Evolutionary conservation across 2,888 invertebrate species (phyloP).

Genomic region (Zootermopsis nevadensis): DNA sequence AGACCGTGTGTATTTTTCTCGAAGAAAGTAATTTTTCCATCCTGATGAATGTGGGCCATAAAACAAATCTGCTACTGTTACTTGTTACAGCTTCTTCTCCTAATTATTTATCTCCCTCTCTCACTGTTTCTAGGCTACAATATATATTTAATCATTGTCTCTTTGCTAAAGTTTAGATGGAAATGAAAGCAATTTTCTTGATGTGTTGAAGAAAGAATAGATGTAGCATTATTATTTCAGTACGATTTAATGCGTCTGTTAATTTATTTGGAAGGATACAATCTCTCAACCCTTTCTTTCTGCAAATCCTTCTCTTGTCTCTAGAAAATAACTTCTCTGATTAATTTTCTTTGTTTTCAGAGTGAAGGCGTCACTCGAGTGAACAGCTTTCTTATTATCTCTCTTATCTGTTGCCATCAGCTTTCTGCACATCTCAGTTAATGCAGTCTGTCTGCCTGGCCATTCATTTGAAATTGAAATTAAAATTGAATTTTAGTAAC

Average conservation of each 20-base stretch:
- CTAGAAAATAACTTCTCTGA: conserved; percentile 42
- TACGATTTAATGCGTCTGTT: conserved; percentile 43
- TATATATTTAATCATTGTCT: background rate
- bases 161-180: background rate
- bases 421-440: conserved; percentile 30
- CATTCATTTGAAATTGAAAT: conserved; percentile 48
- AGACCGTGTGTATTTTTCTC: too few relatives aligned
- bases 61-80: background rate
- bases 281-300: background rate
- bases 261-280: conserved; percentile 40
- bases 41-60: too few relatives aligned
- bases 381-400: conserved; percentile 13
- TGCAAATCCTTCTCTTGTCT: background rate
- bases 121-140: background rate
- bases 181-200: background rate
- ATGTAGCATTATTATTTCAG: background rate
- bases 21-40: too few relatives aligned
- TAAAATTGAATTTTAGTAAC: conserved; percentile 44
- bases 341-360: conserved; percentile 38
- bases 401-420: conserved; percentile 17
- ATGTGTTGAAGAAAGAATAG: background rate
- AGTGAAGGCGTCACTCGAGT: background rate
- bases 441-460: conserved; percentile 29
- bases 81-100: background rate
- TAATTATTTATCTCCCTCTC: background rate